phyloP scores from a whole-genome alignment of 2,797 vertebrate genomes.

The Diplodus sargus region DNA sequence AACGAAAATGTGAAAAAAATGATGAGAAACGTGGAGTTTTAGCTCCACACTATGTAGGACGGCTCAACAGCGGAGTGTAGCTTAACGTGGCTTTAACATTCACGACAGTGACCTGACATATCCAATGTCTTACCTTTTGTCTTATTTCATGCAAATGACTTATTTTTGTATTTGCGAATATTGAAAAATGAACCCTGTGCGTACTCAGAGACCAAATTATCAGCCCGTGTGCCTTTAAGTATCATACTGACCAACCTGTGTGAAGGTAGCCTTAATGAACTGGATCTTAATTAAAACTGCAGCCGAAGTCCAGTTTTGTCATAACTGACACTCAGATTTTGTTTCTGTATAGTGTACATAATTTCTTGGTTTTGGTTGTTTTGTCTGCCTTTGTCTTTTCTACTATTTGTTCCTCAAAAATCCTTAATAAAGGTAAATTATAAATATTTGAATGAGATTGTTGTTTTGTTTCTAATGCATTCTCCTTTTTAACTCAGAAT shows the following conservation, averaged over 20 bases:
- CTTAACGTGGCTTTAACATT: constrained; percentile 29
- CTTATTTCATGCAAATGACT: constrained; percentile 62
- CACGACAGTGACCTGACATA: constrained; percentile 40
- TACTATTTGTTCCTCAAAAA: constrained; percentile 55
- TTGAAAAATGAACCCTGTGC: constrained; percentile 50
- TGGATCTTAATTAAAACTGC: constrained; percentile 62
- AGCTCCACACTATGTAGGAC: constrained; percentile 21
- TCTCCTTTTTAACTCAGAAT: neutral
- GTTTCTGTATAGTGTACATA: constrained; percentile 78
- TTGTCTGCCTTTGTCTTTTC: constrained; percentile 61
- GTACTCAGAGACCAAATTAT: constrained; percentile 73
- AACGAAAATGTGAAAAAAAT: constrained; percentile 64
- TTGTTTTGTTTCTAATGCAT: neutral
- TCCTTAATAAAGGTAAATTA: constrained; percentile 76
- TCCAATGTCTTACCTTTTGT: constrained; percentile 54
- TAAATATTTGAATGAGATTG: constrained; percentile 38
- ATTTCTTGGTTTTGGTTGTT: constrained; percentile 25
- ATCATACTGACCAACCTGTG: constrained; percentile 66
- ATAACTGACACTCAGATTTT: constrained; percentile 47
- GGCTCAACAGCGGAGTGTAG: constrained; percentile 9
- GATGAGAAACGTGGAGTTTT: constrained; percentile 2
- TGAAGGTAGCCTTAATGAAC: constrained; percentile 64
- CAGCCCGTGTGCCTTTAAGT: constrained; percentile 58
- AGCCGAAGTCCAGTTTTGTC: constrained; percentile 52
- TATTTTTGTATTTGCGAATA: constrained; percentile 66